phyloP scores from a whole-genome alignment of 2,888 invertebrate genomes.

The Dryococelus australis region DNA sequence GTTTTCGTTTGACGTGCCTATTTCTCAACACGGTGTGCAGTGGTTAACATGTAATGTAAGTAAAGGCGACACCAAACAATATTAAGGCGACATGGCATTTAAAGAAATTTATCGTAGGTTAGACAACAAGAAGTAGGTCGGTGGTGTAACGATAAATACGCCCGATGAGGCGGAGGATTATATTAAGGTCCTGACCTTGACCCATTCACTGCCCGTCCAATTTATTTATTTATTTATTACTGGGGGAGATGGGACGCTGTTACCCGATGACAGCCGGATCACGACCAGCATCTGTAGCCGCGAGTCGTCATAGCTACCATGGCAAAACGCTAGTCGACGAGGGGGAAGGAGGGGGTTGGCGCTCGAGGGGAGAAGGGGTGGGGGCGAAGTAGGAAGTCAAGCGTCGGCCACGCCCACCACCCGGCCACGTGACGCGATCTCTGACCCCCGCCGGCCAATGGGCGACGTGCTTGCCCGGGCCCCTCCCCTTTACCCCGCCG shows the following conservation, averaged over 20 bases:
- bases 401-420: slow-evolving; percentile 31
- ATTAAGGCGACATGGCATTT: too few relatives aligned
- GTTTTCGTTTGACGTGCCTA: too few relatives aligned
- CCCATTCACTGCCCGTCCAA: not conserved
- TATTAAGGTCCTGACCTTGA: not conserved
- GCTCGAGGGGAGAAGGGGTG: not conserved
- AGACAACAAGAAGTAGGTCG: too few relatives aligned
- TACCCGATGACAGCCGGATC: not conserved
- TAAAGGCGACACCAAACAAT: too few relatives aligned
- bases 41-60: too few relatives aligned
- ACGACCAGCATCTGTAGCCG: slow-evolving; percentile 19
- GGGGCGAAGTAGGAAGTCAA: slow-evolving; percentile 11
- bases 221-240: not conserved
- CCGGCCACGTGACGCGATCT: slow-evolving; percentile 30
- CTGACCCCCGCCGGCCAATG: slow-evolving; percentile 28
- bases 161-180: too few relatives aligned
- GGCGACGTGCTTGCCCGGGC: not conserved
- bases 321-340: not conserved
- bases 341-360: not conserved
- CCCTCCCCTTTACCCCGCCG: not conserved
- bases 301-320: slow-evolving; percentile 30
- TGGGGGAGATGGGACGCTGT: not conserved
- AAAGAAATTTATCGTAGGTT: too few relatives aligned
- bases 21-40: too few relatives aligned
- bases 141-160: too few relatives aligned